Conservation (phyloP, 2,113 vertebrate genomes). For the Gobiocypris rarus region DNA sequence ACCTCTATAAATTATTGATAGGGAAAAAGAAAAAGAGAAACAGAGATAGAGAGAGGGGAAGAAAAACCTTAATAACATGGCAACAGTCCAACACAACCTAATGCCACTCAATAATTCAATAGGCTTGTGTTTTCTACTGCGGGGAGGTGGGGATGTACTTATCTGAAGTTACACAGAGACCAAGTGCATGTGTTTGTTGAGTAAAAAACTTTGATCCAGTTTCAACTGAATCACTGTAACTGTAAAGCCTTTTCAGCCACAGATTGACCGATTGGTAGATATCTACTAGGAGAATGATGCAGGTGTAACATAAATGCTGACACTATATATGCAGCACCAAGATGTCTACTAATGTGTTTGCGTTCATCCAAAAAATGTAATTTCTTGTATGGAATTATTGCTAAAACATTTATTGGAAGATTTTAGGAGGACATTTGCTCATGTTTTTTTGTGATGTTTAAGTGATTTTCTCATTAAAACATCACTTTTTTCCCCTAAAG, state of each 20-base stretch:
- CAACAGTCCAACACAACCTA: slow-evolving; percentile 22
- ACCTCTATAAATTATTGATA: slow-evolving; percentile 86
- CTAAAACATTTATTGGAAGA: neutral
- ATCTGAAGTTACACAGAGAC: slow-evolving; percentile 22
- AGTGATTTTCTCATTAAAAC: neutral
- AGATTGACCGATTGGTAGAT: neutral
- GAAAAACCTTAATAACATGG: slow-evolving; percentile 44
- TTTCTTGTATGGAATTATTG: neutral
- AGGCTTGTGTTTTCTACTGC: neutral
- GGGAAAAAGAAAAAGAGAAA: slow-evolving; percentile 8
- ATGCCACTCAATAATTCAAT: slow-evolving; percentile 42
- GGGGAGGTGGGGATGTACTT: slow-evolving; percentile 1
- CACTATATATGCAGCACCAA: too few species aligned
- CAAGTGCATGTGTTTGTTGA: too few species aligned
- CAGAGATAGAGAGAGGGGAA: slow-evolving; percentile 4
- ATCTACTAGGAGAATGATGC: neutral
- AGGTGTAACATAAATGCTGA: neutral
- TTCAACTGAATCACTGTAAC: neutral
- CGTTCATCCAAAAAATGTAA: neutral
- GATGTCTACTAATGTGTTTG: neutral
- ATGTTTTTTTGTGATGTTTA: neutral
- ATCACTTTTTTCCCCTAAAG: too few species aligned
- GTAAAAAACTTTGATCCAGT: neutral
- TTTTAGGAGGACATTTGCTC: neutral
- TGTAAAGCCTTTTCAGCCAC: neutral